Percentiles rank a stretch among this genome's conserved stretches.
These are phyloP conservation scores for Pantherophis guttatus DNA, from an alignment of 2,113 vertebrate species.

Conservation along the genomic window DNA sequence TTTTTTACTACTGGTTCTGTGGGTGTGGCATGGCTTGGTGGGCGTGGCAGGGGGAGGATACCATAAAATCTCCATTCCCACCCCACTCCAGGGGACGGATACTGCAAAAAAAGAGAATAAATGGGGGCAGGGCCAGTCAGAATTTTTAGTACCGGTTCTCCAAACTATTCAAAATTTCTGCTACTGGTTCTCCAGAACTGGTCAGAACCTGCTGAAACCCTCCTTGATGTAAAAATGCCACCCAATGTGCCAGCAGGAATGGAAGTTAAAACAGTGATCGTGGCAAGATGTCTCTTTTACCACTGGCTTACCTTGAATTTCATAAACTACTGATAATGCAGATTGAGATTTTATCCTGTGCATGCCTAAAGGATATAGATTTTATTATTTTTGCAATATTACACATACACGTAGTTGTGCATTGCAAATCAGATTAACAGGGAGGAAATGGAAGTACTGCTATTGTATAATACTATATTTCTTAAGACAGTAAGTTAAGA, in stretches of 20 bases:
- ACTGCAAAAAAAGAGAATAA: too few relatives aligned
- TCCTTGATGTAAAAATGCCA: neutral
- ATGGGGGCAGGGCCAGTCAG: too few relatives aligned
- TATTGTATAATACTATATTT: neutral
- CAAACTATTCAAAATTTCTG: too few relatives aligned
- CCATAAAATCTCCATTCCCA: too few relatives aligned
- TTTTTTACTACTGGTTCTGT: too few relatives aligned
- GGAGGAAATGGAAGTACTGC: neutral
- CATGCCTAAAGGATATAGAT: neutral
- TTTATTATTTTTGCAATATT: neutral
- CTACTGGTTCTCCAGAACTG: too few relatives aligned
- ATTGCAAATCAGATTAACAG: neutral
- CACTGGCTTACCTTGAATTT: neutral
- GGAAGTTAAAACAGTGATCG: neutral
- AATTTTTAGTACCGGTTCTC: too few relatives aligned
- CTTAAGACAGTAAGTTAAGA: neutral
- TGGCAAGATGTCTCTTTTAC: neutral
- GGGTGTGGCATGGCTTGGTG: too few relatives aligned
- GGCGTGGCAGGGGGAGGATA: too few relatives aligned
- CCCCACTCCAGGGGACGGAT: too few relatives aligned
- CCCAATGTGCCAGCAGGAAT: neutral
- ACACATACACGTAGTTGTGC: neutral
- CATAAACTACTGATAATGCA: neutral
- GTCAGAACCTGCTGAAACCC: too few relatives aligned
- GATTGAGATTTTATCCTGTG: neutral